phyloP scores from a whole-genome alignment of 2,113 vertebrate genomes.

The Haemorhous mexicanus region DNA sequence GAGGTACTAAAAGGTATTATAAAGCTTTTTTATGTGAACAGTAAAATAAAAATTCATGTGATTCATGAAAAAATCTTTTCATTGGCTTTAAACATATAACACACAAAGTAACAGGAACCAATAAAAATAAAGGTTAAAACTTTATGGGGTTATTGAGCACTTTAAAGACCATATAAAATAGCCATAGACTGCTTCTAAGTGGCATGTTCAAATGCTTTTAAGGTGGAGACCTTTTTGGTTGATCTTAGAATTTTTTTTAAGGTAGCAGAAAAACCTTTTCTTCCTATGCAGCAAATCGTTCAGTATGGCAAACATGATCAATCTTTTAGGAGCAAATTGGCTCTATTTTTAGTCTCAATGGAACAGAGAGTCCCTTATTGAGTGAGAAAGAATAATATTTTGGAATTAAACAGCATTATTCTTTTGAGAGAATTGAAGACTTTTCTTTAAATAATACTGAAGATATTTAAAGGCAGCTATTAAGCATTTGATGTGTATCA shows the following conservation, averaged over 20 bases:
- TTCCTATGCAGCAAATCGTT: background rate
- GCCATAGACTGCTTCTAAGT: background rate
- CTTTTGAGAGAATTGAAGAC: background rate
- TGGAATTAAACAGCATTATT: background rate
- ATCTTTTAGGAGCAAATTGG: background rate
- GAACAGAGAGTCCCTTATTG: background rate
- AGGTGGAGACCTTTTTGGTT: background rate
- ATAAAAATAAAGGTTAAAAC: conserved; percentile 39
- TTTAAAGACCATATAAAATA: background rate
- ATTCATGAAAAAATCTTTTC: conserved; percentile 27
- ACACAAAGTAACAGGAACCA: background rate
- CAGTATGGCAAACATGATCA: background rate
- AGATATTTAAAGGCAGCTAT: background rate
- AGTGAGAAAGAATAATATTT: background rate
- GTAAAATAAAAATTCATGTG: conserved; percentile 16
- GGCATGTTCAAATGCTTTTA: background rate
- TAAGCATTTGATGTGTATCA: background rate
- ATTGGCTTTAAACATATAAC: background rate
- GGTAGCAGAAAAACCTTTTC: background rate
- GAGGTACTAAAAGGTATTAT: background rate
- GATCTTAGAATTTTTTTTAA: background rate
- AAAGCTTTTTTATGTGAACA: conserved; percentile 26
- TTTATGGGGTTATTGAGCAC: background rate
- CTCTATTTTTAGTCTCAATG: background rate
- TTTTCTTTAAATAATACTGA: background rate